Conservation (phyloP, 1,140 invertebrate species). For the Camponotus pennsylvanicus region DNA sequence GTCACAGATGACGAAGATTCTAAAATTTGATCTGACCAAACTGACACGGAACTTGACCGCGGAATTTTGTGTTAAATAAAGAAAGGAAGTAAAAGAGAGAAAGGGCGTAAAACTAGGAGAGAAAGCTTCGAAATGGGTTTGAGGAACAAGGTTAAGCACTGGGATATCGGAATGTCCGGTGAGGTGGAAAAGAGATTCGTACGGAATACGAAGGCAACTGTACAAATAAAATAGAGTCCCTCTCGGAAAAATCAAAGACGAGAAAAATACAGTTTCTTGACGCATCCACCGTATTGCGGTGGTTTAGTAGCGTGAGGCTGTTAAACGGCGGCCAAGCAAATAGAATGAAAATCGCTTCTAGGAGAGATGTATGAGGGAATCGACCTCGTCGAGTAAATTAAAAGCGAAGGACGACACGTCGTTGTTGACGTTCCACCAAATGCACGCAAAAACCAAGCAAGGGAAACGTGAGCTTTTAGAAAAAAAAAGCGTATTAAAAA, state of each 20-base stretch:
- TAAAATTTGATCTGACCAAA: neutral
- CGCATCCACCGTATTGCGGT: constrained; percentile 46
- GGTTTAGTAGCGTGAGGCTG: constrained; percentile 38
- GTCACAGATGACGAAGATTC: neutral
- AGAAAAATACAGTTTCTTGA: constrained; percentile 53
- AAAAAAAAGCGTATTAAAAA: constrained; percentile 53
- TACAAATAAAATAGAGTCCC: constrained; percentile 50
- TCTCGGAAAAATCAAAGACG: constrained; percentile 64
- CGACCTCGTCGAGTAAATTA: constrained; percentile 41
- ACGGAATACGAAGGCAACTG: constrained; percentile 63
- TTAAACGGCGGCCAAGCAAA: constrained; percentile 60
- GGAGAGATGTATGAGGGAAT: constrained; percentile 35
- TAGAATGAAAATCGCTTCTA: constrained; percentile 58
- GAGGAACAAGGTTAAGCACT: constrained; percentile 66
- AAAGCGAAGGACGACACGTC: constrained; percentile 52
- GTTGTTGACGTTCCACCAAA: constrained; percentile 43
- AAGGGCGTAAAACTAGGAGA: neutral
- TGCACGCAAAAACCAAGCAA: constrained; percentile 49
- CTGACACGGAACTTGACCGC: too few relatives aligned
- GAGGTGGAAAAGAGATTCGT: constrained; percentile 52
- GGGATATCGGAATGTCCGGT: constrained; percentile 60
- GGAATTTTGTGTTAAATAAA: constrained; percentile 44
- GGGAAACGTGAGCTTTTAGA: constrained; percentile 32
- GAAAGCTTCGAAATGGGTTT: constrained; percentile 47
- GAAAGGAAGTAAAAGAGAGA: constrained; percentile 21